A percentile compares a stretch with the other conserved stretches of the same genome.
These are phyloP conservation scores for Oreotrochilus melanogaster DNA, from an alignment of 2,113 vertebrate species.

Conservation along the genomic window DNA sequence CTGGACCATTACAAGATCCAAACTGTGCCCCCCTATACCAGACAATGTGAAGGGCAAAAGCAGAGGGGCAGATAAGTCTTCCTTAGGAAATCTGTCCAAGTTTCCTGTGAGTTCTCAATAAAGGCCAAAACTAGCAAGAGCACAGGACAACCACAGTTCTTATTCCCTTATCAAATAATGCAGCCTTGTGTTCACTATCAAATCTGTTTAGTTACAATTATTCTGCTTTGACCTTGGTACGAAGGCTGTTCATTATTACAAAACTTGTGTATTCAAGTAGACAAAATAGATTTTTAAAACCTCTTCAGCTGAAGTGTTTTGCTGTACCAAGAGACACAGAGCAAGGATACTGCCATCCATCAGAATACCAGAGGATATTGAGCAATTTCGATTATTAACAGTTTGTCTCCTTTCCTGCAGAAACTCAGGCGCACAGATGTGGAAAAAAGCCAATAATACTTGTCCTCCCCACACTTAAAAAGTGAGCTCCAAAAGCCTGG, in stretches of 20 bases:
- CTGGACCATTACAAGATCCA: not conserved
- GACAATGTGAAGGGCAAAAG: not conserved
- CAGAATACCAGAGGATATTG: not conserved
- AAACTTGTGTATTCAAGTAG: not conserved
- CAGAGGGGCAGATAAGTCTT: not conserved
- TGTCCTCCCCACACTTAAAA: not conserved
- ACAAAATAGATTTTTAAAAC: conserved; percentile 35
- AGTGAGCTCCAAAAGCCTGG: conserved; percentile 31
- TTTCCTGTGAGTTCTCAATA: not conserved
- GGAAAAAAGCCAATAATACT: not conserved
- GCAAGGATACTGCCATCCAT: conserved; percentile 22
- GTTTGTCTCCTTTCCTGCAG: not conserved
- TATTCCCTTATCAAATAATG: not conserved
- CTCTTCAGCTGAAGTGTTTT: conserved; percentile 53
- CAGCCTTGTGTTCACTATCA: not conserved
- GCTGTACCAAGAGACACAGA: not conserved
- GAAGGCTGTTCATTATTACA: not conserved
- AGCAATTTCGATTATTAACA: not conserved
- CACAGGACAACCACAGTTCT: not conserved
- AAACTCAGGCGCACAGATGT: not conserved
- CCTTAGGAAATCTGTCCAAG: not conserved
- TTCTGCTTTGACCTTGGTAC: not conserved
- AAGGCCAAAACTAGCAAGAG: not conserved
- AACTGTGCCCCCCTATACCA: not conserved
- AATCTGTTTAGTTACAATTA: not conserved